A percentile compares a stretch with the other conserved stretches of the same genome.
Conservation (phyloP, 2,888 invertebrate genomes). For the Volucella zonaria region DNA sequence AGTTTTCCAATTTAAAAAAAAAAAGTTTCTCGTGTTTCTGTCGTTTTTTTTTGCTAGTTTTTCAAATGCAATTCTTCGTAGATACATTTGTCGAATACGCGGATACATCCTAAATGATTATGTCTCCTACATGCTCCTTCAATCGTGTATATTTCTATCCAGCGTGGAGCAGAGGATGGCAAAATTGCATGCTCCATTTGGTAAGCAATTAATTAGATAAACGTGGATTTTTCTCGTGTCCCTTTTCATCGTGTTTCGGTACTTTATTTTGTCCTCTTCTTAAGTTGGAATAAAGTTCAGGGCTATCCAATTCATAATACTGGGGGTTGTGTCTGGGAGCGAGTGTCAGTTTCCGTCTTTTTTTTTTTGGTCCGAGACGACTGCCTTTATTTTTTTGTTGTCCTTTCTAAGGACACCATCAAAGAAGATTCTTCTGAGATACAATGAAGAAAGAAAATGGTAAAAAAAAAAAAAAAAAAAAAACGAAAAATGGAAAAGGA, state of each 20-base stretch:
- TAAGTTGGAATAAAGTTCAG: slow-evolving; percentile 17
- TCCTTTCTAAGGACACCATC: neutral
- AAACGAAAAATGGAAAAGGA: neutral
- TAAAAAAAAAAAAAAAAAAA: neutral
- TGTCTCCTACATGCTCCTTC: too few relatives aligned
- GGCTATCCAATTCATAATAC: slow-evolving; percentile 19
- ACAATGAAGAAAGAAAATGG: neutral
- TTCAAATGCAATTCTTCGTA: too few relatives aligned
- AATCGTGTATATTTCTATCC: neutral
- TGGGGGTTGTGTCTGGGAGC: neutral
- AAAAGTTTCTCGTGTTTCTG: too few relatives aligned
- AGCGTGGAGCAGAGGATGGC: neutral
- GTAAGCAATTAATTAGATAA: slow-evolving; percentile 56
- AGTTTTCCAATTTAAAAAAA: too few relatives aligned
- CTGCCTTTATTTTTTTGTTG: neutral
- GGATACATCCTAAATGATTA: too few relatives aligned
- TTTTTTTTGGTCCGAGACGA: slow-evolving; percentile 1
- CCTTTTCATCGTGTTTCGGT: neutral
- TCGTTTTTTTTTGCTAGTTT: too few relatives aligned
- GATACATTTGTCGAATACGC: too few relatives aligned
- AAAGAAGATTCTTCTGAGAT: neutral
- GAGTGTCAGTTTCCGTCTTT: slow-evolving; percentile 16
- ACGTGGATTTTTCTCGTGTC: slow-evolving; percentile 7
- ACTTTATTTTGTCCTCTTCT: neutral
- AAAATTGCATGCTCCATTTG: slow-evolving; percentile 48